Percentiles rank a stretch among this genome's conserved stretches.
These are phyloP conservation scores for Smittia aterrima DNA, from an alignment of 2,888 invertebrate species.

Conservation along the genomic window DNA sequence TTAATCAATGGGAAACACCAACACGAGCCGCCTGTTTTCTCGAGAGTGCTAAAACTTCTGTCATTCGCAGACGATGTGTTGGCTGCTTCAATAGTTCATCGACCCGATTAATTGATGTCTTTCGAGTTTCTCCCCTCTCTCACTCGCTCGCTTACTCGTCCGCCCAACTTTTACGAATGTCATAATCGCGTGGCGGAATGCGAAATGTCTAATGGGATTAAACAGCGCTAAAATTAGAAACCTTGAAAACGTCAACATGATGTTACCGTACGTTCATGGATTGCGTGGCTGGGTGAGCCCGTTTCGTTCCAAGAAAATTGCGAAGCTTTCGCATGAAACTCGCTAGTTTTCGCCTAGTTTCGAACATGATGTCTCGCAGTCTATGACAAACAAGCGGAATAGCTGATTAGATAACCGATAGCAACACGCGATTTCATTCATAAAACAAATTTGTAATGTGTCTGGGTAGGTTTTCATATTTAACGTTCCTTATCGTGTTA, in stretches of 20 bases:
- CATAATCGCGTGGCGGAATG: conserved; percentile 7
- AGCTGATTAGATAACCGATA: conserved; percentile 18
- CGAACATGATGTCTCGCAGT: not conserved
- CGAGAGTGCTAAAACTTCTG: too few relatives aligned
- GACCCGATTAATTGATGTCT: conserved; percentile 12
- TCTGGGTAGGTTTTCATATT: conserved; percentile 12
- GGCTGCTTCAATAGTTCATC: not conserved
- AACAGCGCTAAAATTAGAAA: not conserved
- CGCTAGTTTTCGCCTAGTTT: not conserved
- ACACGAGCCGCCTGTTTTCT: too few relatives aligned
- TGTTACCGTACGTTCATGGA: not conserved
- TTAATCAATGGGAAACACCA: too few relatives aligned
- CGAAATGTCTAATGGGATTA: not conserved
- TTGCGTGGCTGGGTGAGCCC: not conserved
- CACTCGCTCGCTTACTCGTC: not conserved
- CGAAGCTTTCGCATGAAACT: conserved; percentile 4
- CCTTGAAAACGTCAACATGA: not conserved
- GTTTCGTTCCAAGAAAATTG: not conserved
- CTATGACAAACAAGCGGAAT: conserved; percentile 25
- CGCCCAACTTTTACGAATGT: not conserved
- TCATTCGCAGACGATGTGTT: not conserved
- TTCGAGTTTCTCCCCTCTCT: not conserved
- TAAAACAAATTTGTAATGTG: conserved; percentile 25
- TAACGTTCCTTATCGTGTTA: conserved; percentile 20
- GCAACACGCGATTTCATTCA: conserved; percentile 24